phyloP scores from a whole-genome alignment of 2,797 vertebrate genomes.

The Darevskia nairensis region DNA sequence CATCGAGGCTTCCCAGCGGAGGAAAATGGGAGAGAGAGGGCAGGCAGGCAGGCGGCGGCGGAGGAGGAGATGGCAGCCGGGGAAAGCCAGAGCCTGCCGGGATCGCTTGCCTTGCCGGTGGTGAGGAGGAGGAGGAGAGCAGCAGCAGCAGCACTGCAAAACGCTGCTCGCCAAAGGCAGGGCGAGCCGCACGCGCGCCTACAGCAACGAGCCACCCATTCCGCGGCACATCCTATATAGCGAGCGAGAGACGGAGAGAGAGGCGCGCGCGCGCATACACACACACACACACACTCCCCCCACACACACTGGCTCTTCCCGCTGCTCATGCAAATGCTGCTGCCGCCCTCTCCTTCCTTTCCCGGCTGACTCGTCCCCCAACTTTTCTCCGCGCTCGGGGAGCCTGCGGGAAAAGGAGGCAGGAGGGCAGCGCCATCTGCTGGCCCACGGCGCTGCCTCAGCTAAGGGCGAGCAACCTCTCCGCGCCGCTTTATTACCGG shows the following conservation, averaged over 20 bases:
- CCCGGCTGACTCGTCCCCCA: conserved; percentile 69
- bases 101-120: conserved; percentile 14
- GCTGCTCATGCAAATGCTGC: conserved; percentile 48
- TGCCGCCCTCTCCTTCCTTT: conserved; percentile 42
- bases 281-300: conserved; percentile 43
- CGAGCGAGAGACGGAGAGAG: neutral
- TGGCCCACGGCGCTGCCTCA: neutral
- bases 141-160: conserved; percentile 26
- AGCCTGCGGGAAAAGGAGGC: conserved; percentile 42
- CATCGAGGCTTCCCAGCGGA: conserved; percentile 72
- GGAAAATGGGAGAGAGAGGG: neutral
- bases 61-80: conserved; percentile 37
- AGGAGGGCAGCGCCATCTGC: conserved; percentile 70
- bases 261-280: conserved; percentile 41
- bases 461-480: conserved; percentile 33
- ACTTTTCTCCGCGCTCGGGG: conserved; percentile 65
- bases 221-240: conserved; percentile 74
- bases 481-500: too few relatives aligned
- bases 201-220: conserved; percentile 38
- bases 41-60: neutral
- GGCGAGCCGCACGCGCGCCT: conserved; percentile 43
- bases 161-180: conserved; percentile 48
- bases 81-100: conserved; percentile 26
- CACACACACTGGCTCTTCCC: conserved; percentile 31
- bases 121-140: neutral